Percentiles rank a stretch among this genome's conserved stretches.
Evolutionary conservation across 2,113 vertebrate species (phyloP).

Genomic region (Pluvianellus socialis): DNA sequence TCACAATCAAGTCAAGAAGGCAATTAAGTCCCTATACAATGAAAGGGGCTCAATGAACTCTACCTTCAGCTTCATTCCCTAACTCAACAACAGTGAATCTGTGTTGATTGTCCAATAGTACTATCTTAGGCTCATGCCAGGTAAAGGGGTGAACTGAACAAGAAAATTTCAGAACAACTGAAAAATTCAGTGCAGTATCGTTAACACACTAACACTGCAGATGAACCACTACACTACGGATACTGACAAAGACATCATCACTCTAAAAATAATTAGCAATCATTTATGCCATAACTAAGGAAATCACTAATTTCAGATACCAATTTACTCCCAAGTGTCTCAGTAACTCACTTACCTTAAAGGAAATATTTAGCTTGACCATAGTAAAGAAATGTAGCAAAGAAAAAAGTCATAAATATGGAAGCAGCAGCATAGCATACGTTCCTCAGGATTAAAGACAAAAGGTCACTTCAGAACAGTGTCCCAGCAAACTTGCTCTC

Average conservation of each 20-base stretch:
- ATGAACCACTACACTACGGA: background rate
- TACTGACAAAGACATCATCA: background rate
- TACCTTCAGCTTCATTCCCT: background rate
- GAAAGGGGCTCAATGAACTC: background rate
- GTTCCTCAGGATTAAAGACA: background rate
- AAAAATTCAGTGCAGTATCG: background rate
- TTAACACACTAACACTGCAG: background rate
- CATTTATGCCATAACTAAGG: background rate
- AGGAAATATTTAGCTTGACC: background rate
- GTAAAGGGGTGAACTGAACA: background rate
- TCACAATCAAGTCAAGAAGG: background rate
- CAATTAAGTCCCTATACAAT: background rate
- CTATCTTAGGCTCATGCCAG: background rate
- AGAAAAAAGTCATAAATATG: background rate
- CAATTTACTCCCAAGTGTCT: background rate
- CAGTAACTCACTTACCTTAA: background rate
- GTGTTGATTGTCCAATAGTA: background rate
- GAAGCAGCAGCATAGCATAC: background rate
- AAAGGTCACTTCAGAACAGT: background rate
- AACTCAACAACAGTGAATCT: background rate
- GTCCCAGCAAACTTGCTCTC: background rate
- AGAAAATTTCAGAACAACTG: background rate
- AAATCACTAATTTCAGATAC: background rate
- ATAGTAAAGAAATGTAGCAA: background rate
- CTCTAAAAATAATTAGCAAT: background rate